Evolutionary conservation across 1,140 invertebrate species (phyloP).

Genomic region (Frieseomelitta varia): DNA sequence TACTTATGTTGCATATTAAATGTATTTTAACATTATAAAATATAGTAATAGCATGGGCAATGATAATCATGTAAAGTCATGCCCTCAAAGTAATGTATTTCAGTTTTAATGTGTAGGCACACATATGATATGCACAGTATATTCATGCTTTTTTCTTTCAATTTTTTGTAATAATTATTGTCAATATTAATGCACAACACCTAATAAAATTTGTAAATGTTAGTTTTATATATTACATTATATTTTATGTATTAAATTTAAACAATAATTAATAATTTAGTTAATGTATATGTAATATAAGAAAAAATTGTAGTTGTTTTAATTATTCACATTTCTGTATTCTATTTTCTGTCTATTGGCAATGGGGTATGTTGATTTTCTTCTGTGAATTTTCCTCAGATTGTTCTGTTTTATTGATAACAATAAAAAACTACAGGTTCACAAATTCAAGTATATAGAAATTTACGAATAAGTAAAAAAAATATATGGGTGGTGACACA

Average conservation of each 20-base stretch:
- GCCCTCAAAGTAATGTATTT: slow-evolving; percentile 34
- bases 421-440: slow-evolving; percentile 14
- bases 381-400: background rate
- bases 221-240: background rate
- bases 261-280: slow-evolving; percentile 4
- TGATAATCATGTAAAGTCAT: slow-evolving; percentile 60
- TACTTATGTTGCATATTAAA: background rate
- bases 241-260: background rate
- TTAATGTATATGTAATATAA: background rate
- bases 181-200: background rate
- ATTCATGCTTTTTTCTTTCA: slow-evolving; percentile 3
- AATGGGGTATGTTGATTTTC: background rate
- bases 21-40: background rate
- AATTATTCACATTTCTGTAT: background rate
- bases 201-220: background rate
- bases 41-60: slow-evolving; percentile 34
- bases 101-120: slow-evolving; percentile 24
- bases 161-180: background rate
- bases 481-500: slow-evolving; percentile 79
- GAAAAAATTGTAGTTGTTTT: background rate
- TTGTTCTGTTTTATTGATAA: background rate
- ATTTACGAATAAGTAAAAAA: slow-evolving; percentile 62
- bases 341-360: background rate
- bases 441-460: slow-evolving; percentile 50
- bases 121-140: slow-evolving; percentile 18